Evolutionary conservation across 2,113 vertebrate genomes (phyloP), one percentile per base, ranked within the genome.

Genomic region (Buteo buteo): DNA sequence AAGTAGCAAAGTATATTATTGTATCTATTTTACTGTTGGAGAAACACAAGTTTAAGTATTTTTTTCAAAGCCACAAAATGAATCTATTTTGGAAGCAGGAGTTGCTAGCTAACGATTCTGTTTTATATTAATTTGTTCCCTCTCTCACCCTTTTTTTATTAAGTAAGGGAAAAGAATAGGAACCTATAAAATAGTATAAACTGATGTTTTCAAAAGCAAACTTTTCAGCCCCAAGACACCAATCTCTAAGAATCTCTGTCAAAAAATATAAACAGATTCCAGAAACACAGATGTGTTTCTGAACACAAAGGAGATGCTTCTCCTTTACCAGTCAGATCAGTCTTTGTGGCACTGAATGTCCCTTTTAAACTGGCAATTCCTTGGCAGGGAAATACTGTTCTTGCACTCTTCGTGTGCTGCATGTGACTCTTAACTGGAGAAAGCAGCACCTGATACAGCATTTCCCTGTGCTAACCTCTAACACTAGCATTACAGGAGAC

Each of bases 381-480:
- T 36, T 79, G 47, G 25, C 88, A 69, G 49, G 29, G 32, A 45
- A 71, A 69, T 13, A 28, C 44, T 8, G 0, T 47, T 67, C 58
- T 54, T 17, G 4, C 34, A 72, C 13, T 4, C 22, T 78, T 20
- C 4, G 1, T 3, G 28, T 26, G 5, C 7, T 18, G 18, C 2
- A 0, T 32, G 18, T 26, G 13, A 36, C 82, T 92, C 54, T 44
- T 31, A 16, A 21, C 1, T 42, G 11, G n/a, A 40, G 52, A 58
- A 64, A 67, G 88, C 40, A 64, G 17, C 19, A 21, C 10, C 59
- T 9, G 34, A 16, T 10, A 8, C 7, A 49, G 57, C 58, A 20
- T 67, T 70, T 44, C 44, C 21, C 26, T 13, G 4, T 11, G 26
- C 44, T 78, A n/a, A 78, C 29, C 38, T 73, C 31, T 22, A 66